Conservation (phyloP, 2,797 vertebrate species). For the Iguana delicatissima region DNA sequence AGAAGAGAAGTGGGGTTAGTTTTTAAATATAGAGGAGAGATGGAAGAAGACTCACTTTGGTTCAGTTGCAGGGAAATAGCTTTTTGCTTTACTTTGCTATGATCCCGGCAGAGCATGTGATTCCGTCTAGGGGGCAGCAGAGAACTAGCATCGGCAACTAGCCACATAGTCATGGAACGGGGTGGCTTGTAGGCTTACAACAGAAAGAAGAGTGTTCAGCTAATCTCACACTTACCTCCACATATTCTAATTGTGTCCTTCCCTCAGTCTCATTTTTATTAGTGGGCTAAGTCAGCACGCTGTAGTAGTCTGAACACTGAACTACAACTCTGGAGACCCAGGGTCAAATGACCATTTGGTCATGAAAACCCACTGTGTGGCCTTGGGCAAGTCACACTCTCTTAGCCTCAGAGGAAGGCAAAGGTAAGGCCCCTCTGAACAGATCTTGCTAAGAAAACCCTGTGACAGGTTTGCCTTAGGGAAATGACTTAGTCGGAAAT, state of each 20-base stretch:
- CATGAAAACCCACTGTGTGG: too few relatives aligned
- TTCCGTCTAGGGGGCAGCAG: constrained; percentile 6
- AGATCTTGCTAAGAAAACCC: too few relatives aligned
- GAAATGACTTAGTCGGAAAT: too few relatives aligned
- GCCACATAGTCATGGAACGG: accelerated
- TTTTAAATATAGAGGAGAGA: neutral
- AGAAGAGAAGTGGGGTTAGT: neutral
- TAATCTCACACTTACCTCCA: neutral
- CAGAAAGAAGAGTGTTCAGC: neutral
- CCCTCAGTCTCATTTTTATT: neutral
- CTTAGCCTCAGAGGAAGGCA: too few relatives aligned
- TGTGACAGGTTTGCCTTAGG: too few relatives aligned
- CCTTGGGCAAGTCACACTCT: too few relatives aligned
- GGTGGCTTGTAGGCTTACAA: accelerated
- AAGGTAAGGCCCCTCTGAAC: too few relatives aligned
- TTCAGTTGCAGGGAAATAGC: too few relatives aligned
- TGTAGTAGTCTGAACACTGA: too few relatives aligned
- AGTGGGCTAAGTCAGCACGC: neutral
- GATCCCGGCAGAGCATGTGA: neutral
- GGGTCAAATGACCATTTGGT: too few relatives aligned
- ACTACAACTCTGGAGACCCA: too few relatives aligned
- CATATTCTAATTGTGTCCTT: neutral
- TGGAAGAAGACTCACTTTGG: neutral
- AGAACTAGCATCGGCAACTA: neutral
- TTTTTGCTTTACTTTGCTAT: neutral